A percentile compares a stretch with the other conserved stretches of the same genome.
Evolutionary conservation across 2,888 invertebrate species (phyloP).

Genomic region (Drosophila meridionalis): DNA sequence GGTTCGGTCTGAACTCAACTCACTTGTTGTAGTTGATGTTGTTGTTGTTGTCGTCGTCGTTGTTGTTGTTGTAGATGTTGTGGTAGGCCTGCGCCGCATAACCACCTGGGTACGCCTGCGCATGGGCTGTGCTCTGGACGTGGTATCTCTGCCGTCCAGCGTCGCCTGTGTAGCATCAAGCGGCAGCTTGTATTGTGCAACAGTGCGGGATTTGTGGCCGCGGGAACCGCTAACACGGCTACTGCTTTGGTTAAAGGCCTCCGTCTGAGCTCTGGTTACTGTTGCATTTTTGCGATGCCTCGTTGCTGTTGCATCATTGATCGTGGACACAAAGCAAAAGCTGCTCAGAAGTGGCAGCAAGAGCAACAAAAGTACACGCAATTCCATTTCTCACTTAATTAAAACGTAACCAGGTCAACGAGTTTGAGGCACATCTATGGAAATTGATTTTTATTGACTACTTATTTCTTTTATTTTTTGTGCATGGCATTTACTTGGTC

Average conservation of each 20-base stretch:
- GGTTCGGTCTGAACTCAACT: constrained; percentile 36
- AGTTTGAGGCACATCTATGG: constrained; percentile 32
- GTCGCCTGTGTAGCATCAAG: constrained; percentile 36
- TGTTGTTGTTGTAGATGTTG: constrained; percentile 42
- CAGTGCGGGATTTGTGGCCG: constrained; percentile 51
- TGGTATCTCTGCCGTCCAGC: constrained; percentile 14
- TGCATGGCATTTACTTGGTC: constrained; percentile 29
- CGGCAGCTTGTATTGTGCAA: constrained; percentile 75
- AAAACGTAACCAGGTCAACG: constrained; percentile 43
- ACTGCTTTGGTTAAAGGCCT: constrained; percentile 30
- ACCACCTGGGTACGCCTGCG: constrained; percentile 67
- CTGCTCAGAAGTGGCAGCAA: constrained; percentile 58
- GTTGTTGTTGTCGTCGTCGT: constrained; percentile 54
- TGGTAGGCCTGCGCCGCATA: constrained; percentile 57
- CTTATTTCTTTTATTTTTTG: constrained; percentile 10
- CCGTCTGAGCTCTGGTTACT: constrained; percentile 19
- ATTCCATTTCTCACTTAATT: constrained; percentile 54
- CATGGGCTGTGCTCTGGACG: constrained; percentile 29
- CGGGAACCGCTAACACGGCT: constrained; percentile 46
- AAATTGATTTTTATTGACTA: constrained; percentile 23
- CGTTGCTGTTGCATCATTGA: constrained; percentile 73
- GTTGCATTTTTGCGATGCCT: constrained; percentile 51
- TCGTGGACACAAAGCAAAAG: constrained; percentile 36
- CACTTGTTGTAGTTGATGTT: constrained; percentile 65
- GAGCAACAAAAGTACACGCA: constrained; percentile 48